Evolutionary conservation across 1,140 invertebrate genomes (phyloP), one percentile per base, ranked within the genome.

Genomic region (Helicoverpa zea): DNA sequence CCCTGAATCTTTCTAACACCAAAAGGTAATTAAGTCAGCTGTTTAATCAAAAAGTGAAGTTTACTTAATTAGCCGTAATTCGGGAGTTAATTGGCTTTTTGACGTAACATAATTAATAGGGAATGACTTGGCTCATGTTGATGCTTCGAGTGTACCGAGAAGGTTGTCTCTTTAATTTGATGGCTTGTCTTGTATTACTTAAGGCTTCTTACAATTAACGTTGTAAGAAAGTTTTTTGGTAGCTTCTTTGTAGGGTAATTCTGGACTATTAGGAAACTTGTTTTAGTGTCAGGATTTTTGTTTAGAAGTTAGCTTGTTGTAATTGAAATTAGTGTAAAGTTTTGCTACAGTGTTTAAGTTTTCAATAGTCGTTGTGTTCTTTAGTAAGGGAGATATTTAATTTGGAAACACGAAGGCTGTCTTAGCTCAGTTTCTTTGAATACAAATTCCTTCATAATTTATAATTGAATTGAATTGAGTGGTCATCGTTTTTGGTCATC

Each of bases 11-110:
- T 54, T 30, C 10, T 54, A 66, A 49, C 23, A 51, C 7, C 29
- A 13, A 66, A 54, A 66, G 75, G 75, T 77, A 77, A 77, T 77
- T 54, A 76, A 77, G 49, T 51, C 29, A 66, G 49, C 23, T 77
- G 61, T 77, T 77, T 77, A 66, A 77, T 77, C 75, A 77, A 77
- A 77, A 77, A 77, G 75, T 66, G 49, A 64, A 77, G 61, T 77
- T 77, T 64, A 23, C 47, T 77, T 64, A 77, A 77, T 77, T 64
- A 77, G 13, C 9, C n/a, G 61, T 66, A 66, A 77, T 77, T 77
- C 43, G 11, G 16, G 75, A 61, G 59, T 76, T 58, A 66, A 66
- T 66, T 77, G 61, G 23, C 29, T 56, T 51, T 54, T 66, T 77
- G 75, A 77, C 56, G 75, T 64, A 52, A 66, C 14, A 35, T 66